A percentile compares a stretch with the other conserved stretches of the same genome.
These are phyloP conservation scores for Cassiopea andromeda DNA, from an alignment of 30 jellyfish, hydroid and myxozoan species.

Conservation along the genomic window DNA sequence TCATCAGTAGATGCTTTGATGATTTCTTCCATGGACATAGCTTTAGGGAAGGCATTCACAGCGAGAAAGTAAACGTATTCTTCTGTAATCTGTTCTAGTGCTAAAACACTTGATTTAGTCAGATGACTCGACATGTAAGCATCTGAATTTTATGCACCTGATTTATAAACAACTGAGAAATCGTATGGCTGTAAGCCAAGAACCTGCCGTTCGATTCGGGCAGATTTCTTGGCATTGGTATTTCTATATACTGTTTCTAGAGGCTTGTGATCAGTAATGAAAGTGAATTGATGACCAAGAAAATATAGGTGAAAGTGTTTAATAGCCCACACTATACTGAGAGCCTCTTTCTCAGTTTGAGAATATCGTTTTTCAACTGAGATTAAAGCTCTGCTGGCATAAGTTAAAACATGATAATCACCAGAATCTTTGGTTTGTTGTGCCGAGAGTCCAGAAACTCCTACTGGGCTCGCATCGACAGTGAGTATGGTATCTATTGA, in stretches of 20 bases:
- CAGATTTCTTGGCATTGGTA: conserved; percentile 28
- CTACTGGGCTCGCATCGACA: conserved; percentile 54
- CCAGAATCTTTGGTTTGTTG: conserved; percentile 7
- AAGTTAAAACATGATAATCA: not conserved
- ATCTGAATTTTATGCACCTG: conserved; percentile 41
- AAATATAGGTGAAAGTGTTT: conserved; percentile 23
- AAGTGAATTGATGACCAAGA: conserved; percentile 16
- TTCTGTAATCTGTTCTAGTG: not conserved
- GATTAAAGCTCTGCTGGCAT: conserved; percentile 28
- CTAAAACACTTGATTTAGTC: not conserved
- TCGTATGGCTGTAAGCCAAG: conserved; percentile 29
- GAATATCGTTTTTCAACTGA: conserved; percentile 45
- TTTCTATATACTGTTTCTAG: conserved; percentile 10
- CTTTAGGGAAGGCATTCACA: not conserved
- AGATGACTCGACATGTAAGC: conserved; percentile 41
- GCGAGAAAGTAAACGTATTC: not conserved
- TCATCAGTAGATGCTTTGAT: not conserved
- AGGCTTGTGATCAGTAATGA: conserved; percentile 56
- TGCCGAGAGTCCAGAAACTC: conserved; percentile 31
- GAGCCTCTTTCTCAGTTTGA: conserved; percentile 39
- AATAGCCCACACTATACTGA: conserved; percentile 37
- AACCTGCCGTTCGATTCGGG: conserved; percentile 47
- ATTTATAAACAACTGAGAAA: conserved; percentile 13
- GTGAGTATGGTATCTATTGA: conserved; percentile 11
- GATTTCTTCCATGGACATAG: conserved; percentile 14